These are phyloP conservation scores for Eidolon dupreanum DNA, from an alignment of 2,797 vertebrate species.

Conservation along the genomic window DNA sequence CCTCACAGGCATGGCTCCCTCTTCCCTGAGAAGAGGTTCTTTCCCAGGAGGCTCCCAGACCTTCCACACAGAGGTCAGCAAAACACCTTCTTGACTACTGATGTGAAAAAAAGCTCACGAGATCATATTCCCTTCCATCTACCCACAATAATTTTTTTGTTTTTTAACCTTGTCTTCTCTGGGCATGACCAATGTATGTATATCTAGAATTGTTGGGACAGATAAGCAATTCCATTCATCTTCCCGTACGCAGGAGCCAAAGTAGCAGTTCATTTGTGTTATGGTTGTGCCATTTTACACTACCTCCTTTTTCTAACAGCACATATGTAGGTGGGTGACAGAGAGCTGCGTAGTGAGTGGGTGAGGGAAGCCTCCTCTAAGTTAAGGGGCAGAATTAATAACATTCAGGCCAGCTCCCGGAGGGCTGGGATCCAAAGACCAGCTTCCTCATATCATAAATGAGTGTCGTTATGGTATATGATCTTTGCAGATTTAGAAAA, in stretches of 20 bases:
- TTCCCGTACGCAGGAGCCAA: not conserved
- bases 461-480: not conserved
- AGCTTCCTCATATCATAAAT: not conserved
- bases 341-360: not conserved
- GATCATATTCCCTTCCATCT: not conserved
- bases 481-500: not conserved
- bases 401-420: not conserved
- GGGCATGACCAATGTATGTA: not conserved
- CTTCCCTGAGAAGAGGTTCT: not conserved
- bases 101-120: not conserved
- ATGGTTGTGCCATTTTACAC: not conserved
- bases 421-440: not conserved
- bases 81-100: not conserved
- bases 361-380: not conserved
- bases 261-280: not conserved
- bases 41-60: not conserved
- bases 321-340: too few relatives aligned
- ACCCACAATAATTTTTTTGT: not conserved
- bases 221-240: not conserved
- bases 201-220: not conserved
- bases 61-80: not conserved
- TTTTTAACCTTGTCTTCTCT: not conserved
- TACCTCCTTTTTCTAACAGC: not conserved
- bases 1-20: not conserved
- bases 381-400: not conserved